phyloP scores from a whole-genome alignment of 2,888 invertebrate species.

The Eremobia ochroleuca region DNA sequence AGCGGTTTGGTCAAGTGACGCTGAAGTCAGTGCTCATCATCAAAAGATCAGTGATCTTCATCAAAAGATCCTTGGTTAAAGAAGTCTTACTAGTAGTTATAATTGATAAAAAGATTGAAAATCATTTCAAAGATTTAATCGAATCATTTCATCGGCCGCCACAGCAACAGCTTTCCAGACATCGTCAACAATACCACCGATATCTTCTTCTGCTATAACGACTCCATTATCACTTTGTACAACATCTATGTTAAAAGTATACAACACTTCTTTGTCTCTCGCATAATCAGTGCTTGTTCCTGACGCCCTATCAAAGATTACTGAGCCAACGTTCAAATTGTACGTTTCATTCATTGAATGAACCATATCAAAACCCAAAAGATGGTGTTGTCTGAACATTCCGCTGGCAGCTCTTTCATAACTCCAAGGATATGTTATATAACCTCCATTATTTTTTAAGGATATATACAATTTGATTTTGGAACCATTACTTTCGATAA shows the following conservation, averaged over 20 bases:
- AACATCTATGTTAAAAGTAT: constrained; percentile 81
- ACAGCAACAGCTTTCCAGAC: constrained; percentile 81
- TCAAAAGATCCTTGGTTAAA: background rate
- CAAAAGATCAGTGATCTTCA: background rate
- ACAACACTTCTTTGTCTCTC: constrained; percentile 73
- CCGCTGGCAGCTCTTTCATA: constrained; percentile 88
- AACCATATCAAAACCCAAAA: constrained; percentile 79
- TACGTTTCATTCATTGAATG: constrained; percentile 75
- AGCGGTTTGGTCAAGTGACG: too few species aligned
- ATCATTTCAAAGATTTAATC: constrained; percentile 32
- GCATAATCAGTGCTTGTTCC: constrained; percentile 84
- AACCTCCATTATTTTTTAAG: constrained; percentile 94
- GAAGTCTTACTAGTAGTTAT: background rate
- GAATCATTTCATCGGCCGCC: constrained; percentile 72
- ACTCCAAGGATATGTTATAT: constrained; percentile 93
- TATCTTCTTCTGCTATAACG: constrained; percentile 78
- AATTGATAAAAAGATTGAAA: background rate
- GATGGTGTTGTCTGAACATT: constrained; percentile 79
- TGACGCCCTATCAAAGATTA: constrained; percentile 79
- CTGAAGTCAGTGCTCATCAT: background rate
- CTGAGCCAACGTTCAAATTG: constrained; percentile 76
- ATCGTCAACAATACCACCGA: constrained; percentile 75
- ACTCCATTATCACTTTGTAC: constrained; percentile 76
- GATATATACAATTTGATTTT: constrained; percentile 92
- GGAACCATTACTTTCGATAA: constrained; percentile 87